phyloP scores from a whole-genome alignment of 2,888 invertebrate species.

The Xestia xanthographa region DNA sequence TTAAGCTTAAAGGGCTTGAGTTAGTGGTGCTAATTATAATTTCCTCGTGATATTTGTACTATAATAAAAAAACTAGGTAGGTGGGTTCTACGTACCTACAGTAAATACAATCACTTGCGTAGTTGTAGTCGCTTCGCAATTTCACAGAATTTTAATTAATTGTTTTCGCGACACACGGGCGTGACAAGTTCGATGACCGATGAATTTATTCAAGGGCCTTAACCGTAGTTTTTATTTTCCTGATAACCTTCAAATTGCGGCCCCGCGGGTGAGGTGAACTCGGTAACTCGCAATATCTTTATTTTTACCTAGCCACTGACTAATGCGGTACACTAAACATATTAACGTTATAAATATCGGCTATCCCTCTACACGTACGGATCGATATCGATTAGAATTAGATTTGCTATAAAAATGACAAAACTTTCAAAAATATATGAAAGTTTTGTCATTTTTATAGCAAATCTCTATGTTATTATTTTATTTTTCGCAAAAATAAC shows the following conservation, averaged over 20 bases:
- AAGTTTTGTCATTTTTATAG: neutral
- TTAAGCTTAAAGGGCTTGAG: neutral
- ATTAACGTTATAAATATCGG: constrained; percentile 16
- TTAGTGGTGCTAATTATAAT: neutral
- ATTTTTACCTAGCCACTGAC: constrained; percentile 59
- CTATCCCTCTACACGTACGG: neutral
- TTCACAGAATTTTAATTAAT: constrained; percentile 68
- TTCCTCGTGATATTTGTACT: constrained; percentile 6
- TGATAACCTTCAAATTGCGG: constrained; percentile 77
- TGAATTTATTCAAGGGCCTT: constrained; percentile 78
- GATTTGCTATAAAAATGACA: too few species aligned
- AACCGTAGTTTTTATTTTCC: constrained; percentile 71
- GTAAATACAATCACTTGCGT: constrained; percentile 25
- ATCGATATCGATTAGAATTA: neutral
- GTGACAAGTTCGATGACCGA: constrained; percentile 77
- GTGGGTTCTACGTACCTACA: constrained; percentile 3
- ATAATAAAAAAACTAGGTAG: neutral
- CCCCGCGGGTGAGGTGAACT: constrained; percentile 69
- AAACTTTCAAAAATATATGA: too few species aligned
- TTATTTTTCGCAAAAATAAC: neutral
- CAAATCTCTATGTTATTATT: neutral
- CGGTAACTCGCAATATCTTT: constrained; percentile 49
- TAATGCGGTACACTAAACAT: constrained; percentile 42
- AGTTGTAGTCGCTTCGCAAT: constrained; percentile 47
- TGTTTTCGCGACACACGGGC: constrained; percentile 71